Base-by-base conservation (phyloP, 2,888 invertebrate genomes). In the Acheta domesticus region DNA sequence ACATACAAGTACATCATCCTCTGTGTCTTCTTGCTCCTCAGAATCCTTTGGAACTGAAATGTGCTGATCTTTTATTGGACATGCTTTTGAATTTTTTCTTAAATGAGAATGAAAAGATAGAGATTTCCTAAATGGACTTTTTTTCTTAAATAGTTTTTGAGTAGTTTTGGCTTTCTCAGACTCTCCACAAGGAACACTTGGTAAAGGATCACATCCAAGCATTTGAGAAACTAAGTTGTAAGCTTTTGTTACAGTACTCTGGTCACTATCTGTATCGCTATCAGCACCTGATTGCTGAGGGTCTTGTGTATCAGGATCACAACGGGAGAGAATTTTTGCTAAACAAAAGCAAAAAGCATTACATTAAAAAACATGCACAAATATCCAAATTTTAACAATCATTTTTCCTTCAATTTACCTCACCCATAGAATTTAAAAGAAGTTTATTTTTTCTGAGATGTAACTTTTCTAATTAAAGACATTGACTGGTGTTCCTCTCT, bases 201-300 rank as follows among this genome's bases (percentile, higher is more conserved):
- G 16, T 62, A 62, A 62, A 19, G 14, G 62, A 62, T 62, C 62
- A 12, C 62, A 62, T 19, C 62, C 62, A 62, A 62, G 62, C 16
- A 62, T n/a, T 62, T 62, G 62, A 62, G 62, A 62, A 62, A 62
- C 62, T 11, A 62, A 62, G n/a, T 62, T 62, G n/a, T 62, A 62
- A 19, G 62, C 62, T 62, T 62, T 62, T 62, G 62, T 62, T 8
- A 62, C 62, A 62, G 62, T 19, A 62, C 62, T 62, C 11, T 62
- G 16, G n/a, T 62, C 62, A 62, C 62, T 62, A 62, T 62, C 62
- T 62, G 14, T n/a, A 62, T 62, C 62, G 14, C n/a, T n/a, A 16
- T 62, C 16, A 62, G 12, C n/a, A 62, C 8, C 36, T 8, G 36
- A 36, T 8, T 5, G 36, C 36, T 8, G 5, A 8, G 8, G 8